A percentile compares a stretch with the other conserved stretches of the same genome.
Conservation (phyloP, 2,113 vertebrate species). For the Psilopogon haemacephalus region DNA sequence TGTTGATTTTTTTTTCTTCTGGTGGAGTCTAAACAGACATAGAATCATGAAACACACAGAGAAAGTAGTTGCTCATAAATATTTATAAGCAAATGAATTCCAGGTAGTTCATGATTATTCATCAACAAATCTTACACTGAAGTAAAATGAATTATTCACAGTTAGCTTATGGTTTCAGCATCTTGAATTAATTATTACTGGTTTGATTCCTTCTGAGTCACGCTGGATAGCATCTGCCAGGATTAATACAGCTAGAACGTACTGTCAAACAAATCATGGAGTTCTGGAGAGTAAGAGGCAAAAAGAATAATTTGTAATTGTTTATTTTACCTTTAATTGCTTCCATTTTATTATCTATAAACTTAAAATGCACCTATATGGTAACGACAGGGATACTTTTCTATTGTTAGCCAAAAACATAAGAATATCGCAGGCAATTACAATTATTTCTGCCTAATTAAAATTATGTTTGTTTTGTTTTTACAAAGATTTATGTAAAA, state of each 20-base stretch:
- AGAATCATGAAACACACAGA: slow-evolving; percentile 40
- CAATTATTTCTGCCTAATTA: not conserved
- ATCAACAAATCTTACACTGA: slow-evolving; percentile 43
- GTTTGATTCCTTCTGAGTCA: slow-evolving; percentile 52
- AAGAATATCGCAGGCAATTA: not conserved
- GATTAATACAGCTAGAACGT: slow-evolving; percentile 31
- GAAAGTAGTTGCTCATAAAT: slow-evolving; percentile 49
- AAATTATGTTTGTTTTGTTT: not conserved
- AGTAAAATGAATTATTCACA: slow-evolving; percentile 63
- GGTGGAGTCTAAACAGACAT: not conserved
- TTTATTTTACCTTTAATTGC: slow-evolving; percentile 48
- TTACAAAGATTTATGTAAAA: not conserved
- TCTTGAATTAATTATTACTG: slow-evolving; percentile 68
- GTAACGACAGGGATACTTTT: not conserved
- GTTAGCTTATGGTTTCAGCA: slow-evolving; percentile 60
- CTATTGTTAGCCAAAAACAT: not conserved
- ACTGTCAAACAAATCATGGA: slow-evolving; percentile 28
- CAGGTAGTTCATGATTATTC: slow-evolving; percentile 72
- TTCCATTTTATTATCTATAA: slow-evolving; percentile 47
- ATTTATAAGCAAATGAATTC: slow-evolving; percentile 66
- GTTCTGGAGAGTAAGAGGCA: not conserved
- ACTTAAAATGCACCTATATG: slow-evolving; percentile 26
- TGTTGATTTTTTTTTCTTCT: not conserved
- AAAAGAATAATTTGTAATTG: slow-evolving; percentile 39
- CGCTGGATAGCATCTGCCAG: not conserved